Evolutionary conservation across 2,113 vertebrate genomes (phyloP).

Genomic region (Oryzias javanicus): DNA sequence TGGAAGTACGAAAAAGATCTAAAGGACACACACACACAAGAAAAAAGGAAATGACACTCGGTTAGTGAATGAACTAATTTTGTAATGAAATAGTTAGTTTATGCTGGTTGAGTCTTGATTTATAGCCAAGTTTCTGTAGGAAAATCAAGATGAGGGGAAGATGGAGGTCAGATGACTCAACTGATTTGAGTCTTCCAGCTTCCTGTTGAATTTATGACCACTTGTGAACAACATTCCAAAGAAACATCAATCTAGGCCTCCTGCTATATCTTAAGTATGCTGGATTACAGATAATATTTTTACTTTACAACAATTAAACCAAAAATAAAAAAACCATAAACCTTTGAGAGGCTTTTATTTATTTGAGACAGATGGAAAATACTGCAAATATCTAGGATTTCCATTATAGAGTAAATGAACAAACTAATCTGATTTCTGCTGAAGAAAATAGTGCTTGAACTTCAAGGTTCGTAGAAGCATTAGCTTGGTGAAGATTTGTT

Average conservation of each 20-base stretch:
- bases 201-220: no score
- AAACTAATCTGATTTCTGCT: constrained; percentile 17
- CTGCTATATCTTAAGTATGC: no score
- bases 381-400: constrained; percentile 6
- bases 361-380: constrained; percentile 4
- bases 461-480: no score
- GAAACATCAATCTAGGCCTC: no score
- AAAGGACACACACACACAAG: background rate
- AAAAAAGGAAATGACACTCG: constrained; percentile 28
- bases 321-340: no score
- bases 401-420: constrained; percentile 10
- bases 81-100: constrained; percentile 36
- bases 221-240: no score
- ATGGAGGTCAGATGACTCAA: background rate
- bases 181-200: no score
- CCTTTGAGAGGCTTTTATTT: constrained; percentile 17
- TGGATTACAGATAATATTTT: no score
- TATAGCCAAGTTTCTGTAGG: constrained; percentile 8
- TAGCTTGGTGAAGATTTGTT: no score
- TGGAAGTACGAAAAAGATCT: constrained; percentile 18
- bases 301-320: no score
- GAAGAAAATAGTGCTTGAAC: no score
- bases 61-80: constrained; percentile 20
- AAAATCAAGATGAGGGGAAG: constrained; percentile 12
- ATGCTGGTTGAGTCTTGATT: constrained; percentile 42